These are phyloP conservation scores for Conops quadrifasciatus DNA, from an alignment of 2,888 invertebrate genomes.

Conservation along the genomic window DNA sequence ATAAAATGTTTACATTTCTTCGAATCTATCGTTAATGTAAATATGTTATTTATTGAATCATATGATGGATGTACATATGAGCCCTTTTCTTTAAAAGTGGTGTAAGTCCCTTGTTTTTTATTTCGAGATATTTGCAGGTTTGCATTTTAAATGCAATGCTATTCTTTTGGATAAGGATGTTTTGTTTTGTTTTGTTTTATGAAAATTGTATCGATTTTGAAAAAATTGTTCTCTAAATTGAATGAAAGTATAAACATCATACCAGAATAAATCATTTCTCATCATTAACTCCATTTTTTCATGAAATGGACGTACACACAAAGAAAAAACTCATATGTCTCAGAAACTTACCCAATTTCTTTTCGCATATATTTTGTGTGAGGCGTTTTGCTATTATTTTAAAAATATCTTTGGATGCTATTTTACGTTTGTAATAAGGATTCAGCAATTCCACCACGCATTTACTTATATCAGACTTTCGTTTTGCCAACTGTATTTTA, in stretches of 20 bases:
- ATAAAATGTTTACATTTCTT: conserved; percentile 55
- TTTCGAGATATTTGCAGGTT: too few species aligned
- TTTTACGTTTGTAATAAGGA: conserved; percentile 61
- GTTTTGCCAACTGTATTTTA: conserved; percentile 41
- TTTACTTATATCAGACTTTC: conserved; percentile 53
- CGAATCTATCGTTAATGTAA: conserved; percentile 47
- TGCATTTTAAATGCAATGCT: too few species aligned
- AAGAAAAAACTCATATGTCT: conserved; percentile 17
- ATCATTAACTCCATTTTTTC: too few species aligned
- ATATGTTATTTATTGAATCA: not conserved
- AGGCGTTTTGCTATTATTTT: conserved; percentile 59
- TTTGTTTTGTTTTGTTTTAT: too few species aligned
- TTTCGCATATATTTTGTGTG: conserved; percentile 55
- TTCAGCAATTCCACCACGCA: conserved; percentile 57
- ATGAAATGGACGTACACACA: too few species aligned
- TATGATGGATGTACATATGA: too few species aligned
- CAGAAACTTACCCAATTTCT: conserved; percentile 51
- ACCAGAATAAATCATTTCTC: too few species aligned
- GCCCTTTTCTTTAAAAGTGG: too few species aligned
- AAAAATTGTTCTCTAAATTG: not conserved
- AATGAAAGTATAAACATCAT: too few species aligned
- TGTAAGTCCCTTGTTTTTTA: too few species aligned
- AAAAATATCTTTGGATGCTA: conserved; percentile 58
- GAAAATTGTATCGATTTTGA: conserved; percentile 3
- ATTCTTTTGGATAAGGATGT: too few species aligned